Conservation (phyloP, 2,113 vertebrate species). For the Corvus hawaiiensis region DNA sequence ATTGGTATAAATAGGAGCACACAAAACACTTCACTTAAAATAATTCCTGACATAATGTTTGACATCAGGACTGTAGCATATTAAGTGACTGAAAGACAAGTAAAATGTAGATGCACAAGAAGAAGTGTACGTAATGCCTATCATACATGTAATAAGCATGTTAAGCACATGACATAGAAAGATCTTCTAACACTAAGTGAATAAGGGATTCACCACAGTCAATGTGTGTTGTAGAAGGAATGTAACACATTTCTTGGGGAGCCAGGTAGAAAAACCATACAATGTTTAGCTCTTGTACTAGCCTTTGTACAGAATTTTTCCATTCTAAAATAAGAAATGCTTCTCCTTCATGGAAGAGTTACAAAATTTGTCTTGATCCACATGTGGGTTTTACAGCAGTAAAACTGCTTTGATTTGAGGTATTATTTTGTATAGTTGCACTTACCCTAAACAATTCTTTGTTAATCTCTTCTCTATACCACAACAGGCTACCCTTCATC, state of each 20-base stretch:
- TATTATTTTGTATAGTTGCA: background rate
- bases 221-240: background rate
- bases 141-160: background rate
- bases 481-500: background rate
- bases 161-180: background rate
- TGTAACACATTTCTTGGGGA: background rate
- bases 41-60: background rate
- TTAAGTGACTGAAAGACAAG: background rate
- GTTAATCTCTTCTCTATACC: background rate
- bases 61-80: background rate
- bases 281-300: background rate
- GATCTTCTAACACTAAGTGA: background rate
- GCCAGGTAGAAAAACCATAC: background rate
- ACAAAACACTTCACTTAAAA: background rate
- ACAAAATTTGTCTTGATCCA: background rate
- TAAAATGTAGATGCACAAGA: background rate
- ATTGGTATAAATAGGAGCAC: background rate
- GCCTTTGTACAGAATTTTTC: background rate
- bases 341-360: background rate
- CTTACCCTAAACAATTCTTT: background rate
- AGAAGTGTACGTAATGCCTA: background rate
- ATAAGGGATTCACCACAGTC: background rate
- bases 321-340: background rate
- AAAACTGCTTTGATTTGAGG: background rate
- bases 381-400: background rate